Conservation (phyloP, 2,113 vertebrate genomes). For the Morone saxatilis region DNA sequence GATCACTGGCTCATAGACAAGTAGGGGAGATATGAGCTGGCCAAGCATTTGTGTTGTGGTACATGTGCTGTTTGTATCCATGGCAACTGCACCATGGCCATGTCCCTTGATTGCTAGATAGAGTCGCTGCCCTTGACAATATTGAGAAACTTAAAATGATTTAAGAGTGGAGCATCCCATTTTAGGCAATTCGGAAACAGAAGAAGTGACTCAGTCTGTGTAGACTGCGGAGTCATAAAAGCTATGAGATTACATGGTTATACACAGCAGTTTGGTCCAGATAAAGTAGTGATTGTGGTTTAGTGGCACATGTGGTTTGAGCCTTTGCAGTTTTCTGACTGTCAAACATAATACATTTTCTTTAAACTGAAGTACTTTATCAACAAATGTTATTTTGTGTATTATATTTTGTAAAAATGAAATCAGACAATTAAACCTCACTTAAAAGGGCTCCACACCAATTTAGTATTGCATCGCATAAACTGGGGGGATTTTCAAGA, state of each 20-base stretch:
- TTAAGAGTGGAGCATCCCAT: conserved; percentile 27
- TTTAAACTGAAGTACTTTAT: conserved; percentile 1
- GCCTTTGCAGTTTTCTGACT: background rate
- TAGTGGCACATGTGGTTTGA: conserved; percentile 1
- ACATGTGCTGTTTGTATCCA: conserved; percentile 83
- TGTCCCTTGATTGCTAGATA: conserved; percentile 73
- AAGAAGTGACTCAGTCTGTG: conserved; percentile 22
- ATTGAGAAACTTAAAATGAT: conserved; percentile 53
- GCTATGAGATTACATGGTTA: conserved; percentile 12
- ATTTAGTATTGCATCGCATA: background rate
- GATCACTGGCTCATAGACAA: conserved; percentile 75
- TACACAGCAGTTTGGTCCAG: conserved; percentile 6
- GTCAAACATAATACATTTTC: background rate
- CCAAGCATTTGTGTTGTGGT: conserved; percentile 71
- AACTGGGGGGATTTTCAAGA: background rate
- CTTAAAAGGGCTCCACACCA: background rate
- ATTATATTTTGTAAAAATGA: background rate
- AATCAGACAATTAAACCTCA: background rate
- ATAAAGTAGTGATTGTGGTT: background rate
- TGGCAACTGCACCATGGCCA: conserved; percentile 73
- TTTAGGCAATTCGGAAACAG: conserved; percentile 12
- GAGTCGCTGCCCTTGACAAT: conserved; percentile 52
- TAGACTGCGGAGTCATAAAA: conserved; percentile 8
- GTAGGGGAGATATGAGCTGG: conserved; percentile 75
- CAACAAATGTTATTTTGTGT: background rate